Percentiles rank a stretch among this genome's conserved stretches.
Evolutionary conservation across 2,113 vertebrate species (phyloP).

Genomic region (Lepidothrix coronata): DNA sequence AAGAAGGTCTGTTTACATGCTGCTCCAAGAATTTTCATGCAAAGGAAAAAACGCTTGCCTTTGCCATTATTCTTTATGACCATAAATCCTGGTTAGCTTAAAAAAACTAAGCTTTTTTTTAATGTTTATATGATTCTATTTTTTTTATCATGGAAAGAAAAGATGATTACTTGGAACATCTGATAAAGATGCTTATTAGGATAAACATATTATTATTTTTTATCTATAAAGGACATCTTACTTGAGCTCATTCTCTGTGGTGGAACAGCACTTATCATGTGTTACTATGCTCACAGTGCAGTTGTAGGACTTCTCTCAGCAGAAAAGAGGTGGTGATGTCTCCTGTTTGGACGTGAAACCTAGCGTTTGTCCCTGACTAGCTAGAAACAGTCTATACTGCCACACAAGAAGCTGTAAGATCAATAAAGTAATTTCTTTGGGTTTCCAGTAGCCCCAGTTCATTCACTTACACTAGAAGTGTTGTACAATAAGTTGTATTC

Average conservation of each 20-base stretch:
- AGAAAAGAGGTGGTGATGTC: background rate
- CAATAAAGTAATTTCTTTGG: background rate
- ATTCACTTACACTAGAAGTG: background rate
- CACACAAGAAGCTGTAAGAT: background rate
- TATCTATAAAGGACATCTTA: background rate
- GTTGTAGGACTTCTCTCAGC: background rate
- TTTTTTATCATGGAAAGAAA: background rate
- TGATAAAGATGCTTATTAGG: background rate
- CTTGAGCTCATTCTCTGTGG: background rate
- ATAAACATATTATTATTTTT: background rate
- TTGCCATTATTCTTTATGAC: conserved; percentile 7
- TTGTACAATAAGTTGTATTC: background rate
- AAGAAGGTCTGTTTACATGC: conserved; percentile 55
- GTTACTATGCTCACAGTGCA: background rate
- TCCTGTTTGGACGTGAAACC: background rate
- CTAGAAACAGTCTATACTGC: background rate
- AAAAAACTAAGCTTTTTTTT: background rate
- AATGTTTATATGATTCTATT: background rate
- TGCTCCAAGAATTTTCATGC: conserved; percentile 69
- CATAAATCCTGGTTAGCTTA: background rate
- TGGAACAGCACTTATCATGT: background rate
- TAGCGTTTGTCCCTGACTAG: background rate
- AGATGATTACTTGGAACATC: background rate
- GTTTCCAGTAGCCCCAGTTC: background rate
- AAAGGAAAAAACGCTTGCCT: background rate